phyloP scores from a whole-genome alignment of 92 coral and sea anemone species.

The Porites lobata region DNA sequence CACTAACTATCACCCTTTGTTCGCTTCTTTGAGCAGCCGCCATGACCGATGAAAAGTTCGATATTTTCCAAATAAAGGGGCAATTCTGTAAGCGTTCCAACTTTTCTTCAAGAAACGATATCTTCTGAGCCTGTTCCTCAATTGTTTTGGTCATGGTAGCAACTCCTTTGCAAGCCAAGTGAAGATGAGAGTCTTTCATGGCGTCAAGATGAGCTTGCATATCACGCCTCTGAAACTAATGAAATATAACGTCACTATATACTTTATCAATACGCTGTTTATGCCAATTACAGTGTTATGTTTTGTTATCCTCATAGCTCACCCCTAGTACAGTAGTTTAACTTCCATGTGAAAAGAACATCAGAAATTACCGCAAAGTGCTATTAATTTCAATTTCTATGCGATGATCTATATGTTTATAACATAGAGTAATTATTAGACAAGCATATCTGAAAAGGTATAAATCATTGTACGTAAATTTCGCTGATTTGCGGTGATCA shows the following conservation, averaged over 20 bases:
- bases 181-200: conserved; percentile 36
- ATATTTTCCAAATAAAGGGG: conserved; percentile 53
- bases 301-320: too few species aligned
- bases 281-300: too few species aligned
- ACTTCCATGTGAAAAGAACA: too few species aligned
- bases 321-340: too few species aligned
- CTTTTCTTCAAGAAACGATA: conserved; percentile 26
- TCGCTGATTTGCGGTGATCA: too few species aligned
- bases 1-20: conserved; percentile 19
- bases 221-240: conserved; percentile 48
- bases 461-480: too few species aligned
- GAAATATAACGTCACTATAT: background rate
- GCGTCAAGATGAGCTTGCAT: conserved; percentile 34
- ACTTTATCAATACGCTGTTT: too few species aligned
- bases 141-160: conserved; percentile 30
- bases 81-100: conserved; percentile 34
- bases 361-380: too few species aligned
- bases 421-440: too few species aligned
- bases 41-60: conserved; percentile 35
- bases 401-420: too few species aligned
- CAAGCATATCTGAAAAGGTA: too few species aligned
- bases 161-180: conserved; percentile 32
- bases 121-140: conserved; percentile 37
- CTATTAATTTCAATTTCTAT: too few species aligned
- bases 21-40: conserved; percentile 26